Conservation (phyloP, 2,797 vertebrate species). For the Pipistrellus nathusii region DNA sequence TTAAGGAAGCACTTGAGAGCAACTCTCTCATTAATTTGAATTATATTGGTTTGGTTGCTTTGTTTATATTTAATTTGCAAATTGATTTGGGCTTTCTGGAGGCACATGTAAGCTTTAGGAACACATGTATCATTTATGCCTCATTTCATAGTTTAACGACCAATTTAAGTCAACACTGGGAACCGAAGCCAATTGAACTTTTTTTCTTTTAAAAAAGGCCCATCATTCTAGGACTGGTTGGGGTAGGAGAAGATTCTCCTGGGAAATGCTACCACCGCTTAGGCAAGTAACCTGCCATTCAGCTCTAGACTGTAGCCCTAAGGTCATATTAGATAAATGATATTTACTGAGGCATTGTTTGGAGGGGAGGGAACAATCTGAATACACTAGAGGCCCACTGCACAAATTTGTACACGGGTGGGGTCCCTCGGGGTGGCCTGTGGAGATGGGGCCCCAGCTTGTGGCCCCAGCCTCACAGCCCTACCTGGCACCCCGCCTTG, state of each 20-base stretch:
- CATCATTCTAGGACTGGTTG: not conserved
- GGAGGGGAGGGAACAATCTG: not conserved
- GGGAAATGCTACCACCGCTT: not conserved
- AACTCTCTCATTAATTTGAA: not conserved
- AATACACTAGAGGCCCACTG: not conserved
- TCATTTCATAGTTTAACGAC: not conserved
- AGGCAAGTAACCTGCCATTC: not conserved
- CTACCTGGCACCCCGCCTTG: too few species aligned
- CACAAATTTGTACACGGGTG: too few species aligned
- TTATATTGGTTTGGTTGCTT: not conserved
- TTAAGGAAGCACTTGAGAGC: not conserved
- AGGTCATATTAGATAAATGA: not conserved
- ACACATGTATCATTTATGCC: not conserved
- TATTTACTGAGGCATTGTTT: not conserved
- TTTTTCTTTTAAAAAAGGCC: not conserved
- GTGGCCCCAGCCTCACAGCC: too few species aligned
- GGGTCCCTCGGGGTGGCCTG: too few species aligned
- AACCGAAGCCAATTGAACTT: not conserved
- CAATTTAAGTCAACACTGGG: not conserved
- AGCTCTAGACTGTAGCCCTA: not conserved
- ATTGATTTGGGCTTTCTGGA: not conserved
- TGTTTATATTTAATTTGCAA: conserved; percentile 51
- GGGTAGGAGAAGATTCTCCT: not conserved
- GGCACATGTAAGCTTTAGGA: not conserved
- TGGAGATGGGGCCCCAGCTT: too few species aligned